A percentile compares a stretch with the other conserved stretches of the same genome.
These are phyloP conservation scores for Cottus gobio DNA, from an alignment of 2,113 vertebrate genomes.

Conservation along the genomic window DNA sequence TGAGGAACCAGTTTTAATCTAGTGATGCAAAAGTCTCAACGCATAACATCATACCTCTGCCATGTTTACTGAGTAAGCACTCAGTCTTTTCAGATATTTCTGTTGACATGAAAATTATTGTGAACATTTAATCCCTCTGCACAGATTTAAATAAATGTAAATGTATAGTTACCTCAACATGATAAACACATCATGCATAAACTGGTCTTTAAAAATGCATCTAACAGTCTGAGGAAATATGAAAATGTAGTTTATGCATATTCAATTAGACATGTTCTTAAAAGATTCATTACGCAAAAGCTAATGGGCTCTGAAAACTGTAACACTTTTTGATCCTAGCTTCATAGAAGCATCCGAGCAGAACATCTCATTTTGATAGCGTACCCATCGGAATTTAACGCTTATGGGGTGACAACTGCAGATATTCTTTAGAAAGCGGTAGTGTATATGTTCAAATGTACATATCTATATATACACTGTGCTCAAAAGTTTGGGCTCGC, in stretches of 20 bases:
- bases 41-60: not conserved
- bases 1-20: not conserved
- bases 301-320: slow-evolving; percentile 14
- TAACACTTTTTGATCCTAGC: slow-evolving; percentile 5
- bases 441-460: slow-evolving; percentile 1
- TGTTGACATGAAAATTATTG: not conserved
- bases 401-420: not conserved
- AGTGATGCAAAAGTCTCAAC: not conserved
- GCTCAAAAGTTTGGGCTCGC: not conserved
- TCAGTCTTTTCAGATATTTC: not conserved
- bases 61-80: not conserved
- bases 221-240: not conserved
- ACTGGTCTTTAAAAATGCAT: slow-evolving; percentile 26
- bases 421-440: not conserved
- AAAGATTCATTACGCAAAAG: slow-evolving; percentile 37
- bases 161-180: not conserved
- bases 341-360: not conserved
- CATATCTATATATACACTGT: not conserved
- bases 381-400: not conserved
- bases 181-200: slow-evolving; percentile 5
- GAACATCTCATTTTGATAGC: not conserved
- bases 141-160: slow-evolving; percentile 10
- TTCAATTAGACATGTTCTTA: slow-evolving; percentile 39
- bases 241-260: slow-evolving; percentile 42
- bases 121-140: not conserved